Evolutionary conservation across 2,797 vertebrate species (phyloP).

Genomic region (Rhodeus uyekii): DNA sequence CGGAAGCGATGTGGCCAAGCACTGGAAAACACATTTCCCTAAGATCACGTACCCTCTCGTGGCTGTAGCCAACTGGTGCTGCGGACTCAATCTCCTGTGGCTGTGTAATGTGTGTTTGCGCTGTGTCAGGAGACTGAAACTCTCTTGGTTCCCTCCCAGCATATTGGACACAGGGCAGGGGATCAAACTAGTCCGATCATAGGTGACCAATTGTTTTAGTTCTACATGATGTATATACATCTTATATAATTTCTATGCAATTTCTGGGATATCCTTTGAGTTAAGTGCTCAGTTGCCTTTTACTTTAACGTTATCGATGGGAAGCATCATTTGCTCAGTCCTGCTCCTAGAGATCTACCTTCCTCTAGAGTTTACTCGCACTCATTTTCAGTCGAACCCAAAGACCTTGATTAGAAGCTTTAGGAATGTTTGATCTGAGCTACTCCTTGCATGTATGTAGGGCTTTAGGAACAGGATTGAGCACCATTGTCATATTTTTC

Average conservation of each 20-base stretch:
- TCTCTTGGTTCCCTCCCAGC: slow-evolving; percentile 94
- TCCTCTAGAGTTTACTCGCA: background rate
- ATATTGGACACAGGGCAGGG: slow-evolving; percentile 95
- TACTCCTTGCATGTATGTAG: background rate
- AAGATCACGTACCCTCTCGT: slow-evolving; percentile 89
- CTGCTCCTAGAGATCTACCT: background rate
- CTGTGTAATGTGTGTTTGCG: slow-evolving; percentile 86
- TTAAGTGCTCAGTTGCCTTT: background rate
- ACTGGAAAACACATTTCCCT: slow-evolving; percentile 96
- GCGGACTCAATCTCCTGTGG: slow-evolving; percentile 93
- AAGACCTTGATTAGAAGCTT: background rate
- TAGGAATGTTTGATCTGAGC: background rate
- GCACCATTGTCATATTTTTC: background rate
- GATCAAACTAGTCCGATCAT: slow-evolving; percentile 95
- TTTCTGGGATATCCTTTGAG: slow-evolving; percentile 12
- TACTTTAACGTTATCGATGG: background rate
- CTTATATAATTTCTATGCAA: slow-evolving; percentile 18
- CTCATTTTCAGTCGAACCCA: background rate
- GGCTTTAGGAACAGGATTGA: background rate
- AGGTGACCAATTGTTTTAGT: slow-evolving; percentile 36
- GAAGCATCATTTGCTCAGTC: background rate
- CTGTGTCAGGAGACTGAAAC: slow-evolving; percentile 91
- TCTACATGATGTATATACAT: slow-evolving; percentile 14
- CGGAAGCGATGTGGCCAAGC: slow-evolving; percentile 91
- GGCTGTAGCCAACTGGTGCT: slow-evolving; percentile 95